Evolutionary conservation across 1,140 invertebrate genomes (phyloP).

Genomic region (roundworm (Caenorhabditis elegans)): WBcel235 BX284606.5:7339001-7339500

Average conservation of each 20-base stretch:
- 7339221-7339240: too few relatives aligned
- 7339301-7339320: conserved; percentile 5
- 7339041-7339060: too few relatives aligned
- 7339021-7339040: too few relatives aligned
- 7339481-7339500: background rate
- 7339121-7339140: too few relatives aligned
- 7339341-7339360: background rate
- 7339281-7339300: background rate
- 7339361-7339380: background rate
- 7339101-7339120: too few relatives aligned
- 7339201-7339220: too few relatives aligned
- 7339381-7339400: background rate
- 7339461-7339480: background rate
- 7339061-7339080: too few relatives aligned
- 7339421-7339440: conserved; percentile 13
- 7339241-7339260: background rate
- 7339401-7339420: background rate
- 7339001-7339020: too few relatives aligned
- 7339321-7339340: background rate
- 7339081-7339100: too few relatives aligned
- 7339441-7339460: conserved; percentile 13
- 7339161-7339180: too few relatives aligned
- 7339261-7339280: background rate
- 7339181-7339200: too few relatives aligned
- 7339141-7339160: too few relatives aligned